Evolutionary conservation across 2,113 vertebrate genomes (phyloP).

Genomic region (Rhea americana): DNA sequence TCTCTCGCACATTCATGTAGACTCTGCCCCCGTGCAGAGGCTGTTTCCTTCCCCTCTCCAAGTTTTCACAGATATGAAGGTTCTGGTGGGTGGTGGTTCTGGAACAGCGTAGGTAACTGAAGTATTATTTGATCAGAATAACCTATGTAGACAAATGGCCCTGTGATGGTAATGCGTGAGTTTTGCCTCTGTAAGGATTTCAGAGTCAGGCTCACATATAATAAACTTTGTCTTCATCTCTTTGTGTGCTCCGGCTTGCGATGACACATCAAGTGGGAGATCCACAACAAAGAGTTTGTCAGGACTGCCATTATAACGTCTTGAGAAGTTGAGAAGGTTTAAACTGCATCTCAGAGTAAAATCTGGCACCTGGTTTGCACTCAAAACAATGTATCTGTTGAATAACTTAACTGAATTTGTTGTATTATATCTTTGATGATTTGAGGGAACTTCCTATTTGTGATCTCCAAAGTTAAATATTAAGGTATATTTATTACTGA

Average conservation of each 20-base stretch:
- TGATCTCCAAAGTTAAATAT: not conserved
- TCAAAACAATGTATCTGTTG: not conserved
- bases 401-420: not conserved
- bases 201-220: fast-evolving
- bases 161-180: not conserved
- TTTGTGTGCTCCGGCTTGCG: not conserved
- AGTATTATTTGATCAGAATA: not conserved
- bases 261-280: not conserved
- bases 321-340: not conserved
- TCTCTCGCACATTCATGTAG: not conserved
- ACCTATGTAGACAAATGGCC: not conserved
- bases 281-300: not conserved
- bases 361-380: not conserved
- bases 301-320: not conserved
- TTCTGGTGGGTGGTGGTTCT: not conserved
- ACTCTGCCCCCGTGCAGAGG: not conserved
- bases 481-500: not conserved
- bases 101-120: not conserved
- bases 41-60: not conserved
- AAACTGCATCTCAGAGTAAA: not conserved
- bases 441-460: not conserved
- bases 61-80: not conserved
- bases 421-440: not conserved
- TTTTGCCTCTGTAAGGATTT: not conserved
- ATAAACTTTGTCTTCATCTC: not conserved